phyloP scores from a whole-genome alignment of 2,113 vertebrate genomes.

The Donacobius atricapilla region DNA sequence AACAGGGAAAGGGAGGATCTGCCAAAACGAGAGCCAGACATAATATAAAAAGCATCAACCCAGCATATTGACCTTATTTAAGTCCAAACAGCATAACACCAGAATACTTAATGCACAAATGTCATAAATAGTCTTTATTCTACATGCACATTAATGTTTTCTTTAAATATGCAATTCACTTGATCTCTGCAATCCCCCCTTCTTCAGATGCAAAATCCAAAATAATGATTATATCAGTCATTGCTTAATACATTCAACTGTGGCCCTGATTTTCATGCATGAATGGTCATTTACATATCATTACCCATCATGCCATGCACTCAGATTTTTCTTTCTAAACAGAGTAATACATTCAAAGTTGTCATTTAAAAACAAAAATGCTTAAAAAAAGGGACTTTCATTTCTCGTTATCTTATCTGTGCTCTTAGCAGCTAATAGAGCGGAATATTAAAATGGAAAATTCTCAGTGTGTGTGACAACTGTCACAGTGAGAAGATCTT shows the following conservation, averaged over 20 bases:
- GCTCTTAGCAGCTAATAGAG: constrained; percentile 4
- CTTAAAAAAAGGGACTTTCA: not conserved
- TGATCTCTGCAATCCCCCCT: constrained; percentile 16
- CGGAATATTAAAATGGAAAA: constrained; percentile 27
- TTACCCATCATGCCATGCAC: constrained; percentile 40
- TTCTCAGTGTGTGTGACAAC: constrained; percentile 12
- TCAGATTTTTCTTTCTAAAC: constrained; percentile 35
- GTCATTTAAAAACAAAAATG: constrained; percentile 37
- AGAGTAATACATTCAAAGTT: constrained; percentile 42
- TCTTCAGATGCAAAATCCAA: constrained; percentile 45
- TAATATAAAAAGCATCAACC: constrained; percentile 27
- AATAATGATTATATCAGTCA: constrained; percentile 56
- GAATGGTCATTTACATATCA: constrained; percentile 57
- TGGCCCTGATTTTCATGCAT: constrained; percentile 58
- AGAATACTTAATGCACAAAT: not conserved
- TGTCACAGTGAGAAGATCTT: constrained; percentile 16
- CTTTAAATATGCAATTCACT: constrained; percentile 54
- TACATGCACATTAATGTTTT: not conserved
- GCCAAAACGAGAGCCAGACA: constrained; percentile 24
- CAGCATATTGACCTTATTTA: constrained; percentile 60
- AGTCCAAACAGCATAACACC: constrained; percentile 1
- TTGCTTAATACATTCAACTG: constrained; percentile 24
- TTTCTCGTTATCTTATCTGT: constrained; percentile 27
- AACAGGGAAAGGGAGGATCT: constrained; percentile 13
- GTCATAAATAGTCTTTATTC: not conserved